phyloP scores from a whole-genome alignment of 2,888 invertebrate species.

The Caenorhabditis sp. region DNA sequence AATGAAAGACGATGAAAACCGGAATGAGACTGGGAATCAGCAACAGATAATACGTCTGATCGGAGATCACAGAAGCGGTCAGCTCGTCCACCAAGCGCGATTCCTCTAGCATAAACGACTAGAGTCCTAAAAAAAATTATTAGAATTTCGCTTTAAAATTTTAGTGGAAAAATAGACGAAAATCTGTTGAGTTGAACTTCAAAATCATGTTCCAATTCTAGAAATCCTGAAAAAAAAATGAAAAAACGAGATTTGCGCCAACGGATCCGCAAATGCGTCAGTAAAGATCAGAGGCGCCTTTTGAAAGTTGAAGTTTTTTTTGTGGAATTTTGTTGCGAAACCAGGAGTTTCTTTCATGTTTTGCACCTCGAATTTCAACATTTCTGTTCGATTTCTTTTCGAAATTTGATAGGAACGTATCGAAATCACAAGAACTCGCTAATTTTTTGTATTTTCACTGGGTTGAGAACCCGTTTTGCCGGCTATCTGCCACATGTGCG shows the following conservation, averaged over 20 bases:
- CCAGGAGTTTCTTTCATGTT: background rate
- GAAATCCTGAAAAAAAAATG: conserved; percentile 14
- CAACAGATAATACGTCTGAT: conserved; percentile 68
- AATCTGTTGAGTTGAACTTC: background rate
- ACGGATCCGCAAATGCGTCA: background rate
- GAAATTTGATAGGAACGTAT: background rate
- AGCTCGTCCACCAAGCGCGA: conserved; percentile 69
- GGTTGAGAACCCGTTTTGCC: background rate
- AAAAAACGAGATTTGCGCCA: conserved; percentile 19
- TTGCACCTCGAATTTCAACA: background rate
- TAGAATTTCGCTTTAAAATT: background rate
- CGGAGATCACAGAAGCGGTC: conserved; percentile 68
- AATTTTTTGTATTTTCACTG: background rate
- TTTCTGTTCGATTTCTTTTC: background rate
- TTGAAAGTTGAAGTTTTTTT: background rate
- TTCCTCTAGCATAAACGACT: conserved; percentile 62
- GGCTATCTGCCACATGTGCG: conserved; percentile 23
- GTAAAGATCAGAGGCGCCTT: background rate
- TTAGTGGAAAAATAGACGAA: background rate
- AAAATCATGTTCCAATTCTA: background rate
- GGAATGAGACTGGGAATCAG: conserved; percentile 73
- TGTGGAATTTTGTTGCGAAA: conserved; percentile 19
- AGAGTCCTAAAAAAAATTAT: conserved; percentile 30
- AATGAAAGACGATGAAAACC: conserved; percentile 71
- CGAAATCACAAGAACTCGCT: background rate